Conservation (phyloP, 2,113 vertebrate species). For the Corythornis cristatus region DNA sequence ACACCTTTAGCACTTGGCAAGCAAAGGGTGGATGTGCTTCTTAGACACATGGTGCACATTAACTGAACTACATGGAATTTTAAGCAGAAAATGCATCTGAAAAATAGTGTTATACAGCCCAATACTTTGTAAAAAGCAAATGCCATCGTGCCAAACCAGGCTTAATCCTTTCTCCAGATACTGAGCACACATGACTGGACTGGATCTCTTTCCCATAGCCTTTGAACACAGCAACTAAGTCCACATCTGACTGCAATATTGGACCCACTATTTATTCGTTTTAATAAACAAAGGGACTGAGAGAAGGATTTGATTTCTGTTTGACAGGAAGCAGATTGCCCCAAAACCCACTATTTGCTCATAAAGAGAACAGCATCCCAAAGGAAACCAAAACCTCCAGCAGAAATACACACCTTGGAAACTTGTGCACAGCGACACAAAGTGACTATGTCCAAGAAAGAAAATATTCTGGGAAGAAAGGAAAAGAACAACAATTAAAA, state of each 20-base stretch:
- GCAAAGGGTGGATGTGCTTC: neutral
- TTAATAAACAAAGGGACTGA: neutral
- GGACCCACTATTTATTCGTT: neutral
- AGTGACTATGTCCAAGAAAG: constrained; percentile 95
- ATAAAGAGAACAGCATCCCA: neutral
- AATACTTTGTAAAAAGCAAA: constrained; percentile 35
- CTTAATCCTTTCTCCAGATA: constrained; percentile 44
- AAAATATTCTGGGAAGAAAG: constrained; percentile 90
- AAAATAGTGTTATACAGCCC: neutral
- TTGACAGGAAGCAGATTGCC: neutral
- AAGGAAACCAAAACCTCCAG: neutral
- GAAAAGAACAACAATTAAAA: constrained; percentile 12
- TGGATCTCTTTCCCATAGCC: neutral
- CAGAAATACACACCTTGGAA: constrained; percentile 86
- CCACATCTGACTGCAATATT: neutral
- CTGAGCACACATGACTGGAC: accelerated
- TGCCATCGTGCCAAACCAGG: neutral
- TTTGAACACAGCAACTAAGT: neutral
- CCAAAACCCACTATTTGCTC: neutral
- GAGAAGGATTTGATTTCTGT: neutral
- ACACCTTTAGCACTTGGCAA: constrained; percentile 35
- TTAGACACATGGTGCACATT: constrained; percentile 36
- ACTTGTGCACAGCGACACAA: constrained; percentile 95
- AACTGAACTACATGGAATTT: constrained; percentile 39
- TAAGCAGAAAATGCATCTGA: constrained; percentile 6